phyloP scores from a whole-genome alignment of 2,888 invertebrate genomes.

The Leptogaster cylindrica region DNA sequence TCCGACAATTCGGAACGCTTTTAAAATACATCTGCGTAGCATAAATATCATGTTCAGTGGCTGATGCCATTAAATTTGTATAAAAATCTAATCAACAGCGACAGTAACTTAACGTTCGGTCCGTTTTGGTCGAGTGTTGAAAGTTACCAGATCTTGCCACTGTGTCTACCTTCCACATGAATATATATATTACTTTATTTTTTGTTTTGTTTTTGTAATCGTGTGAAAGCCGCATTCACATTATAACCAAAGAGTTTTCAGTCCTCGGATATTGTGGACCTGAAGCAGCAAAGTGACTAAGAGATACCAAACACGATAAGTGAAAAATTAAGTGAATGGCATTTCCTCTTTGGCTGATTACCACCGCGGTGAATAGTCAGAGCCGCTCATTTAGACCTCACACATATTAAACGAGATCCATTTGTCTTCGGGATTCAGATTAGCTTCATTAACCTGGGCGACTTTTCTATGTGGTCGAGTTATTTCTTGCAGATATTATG shows the following conservation, averaged over 20 bases:
- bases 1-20: slow-evolving; percentile 38
- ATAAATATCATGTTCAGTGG: slow-evolving; percentile 30
- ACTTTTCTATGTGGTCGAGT: background rate
- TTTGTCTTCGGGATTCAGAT: slow-evolving; percentile 36
- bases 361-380: slow-evolving; percentile 27
- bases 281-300: slow-evolving; percentile 35
- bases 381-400: slow-evolving; percentile 35
- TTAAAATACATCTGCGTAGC: slow-evolving; percentile 24
- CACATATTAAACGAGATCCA: slow-evolving; percentile 41
- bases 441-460: slow-evolving; percentile 35
- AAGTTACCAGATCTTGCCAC: slow-evolving; percentile 40
- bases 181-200: too few species aligned
- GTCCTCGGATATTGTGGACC: background rate
- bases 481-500: slow-evolving; percentile 11
- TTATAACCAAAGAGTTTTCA: background rate
- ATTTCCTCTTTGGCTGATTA: slow-evolving; percentile 37
- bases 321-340: slow-evolving; percentile 42
- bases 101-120: slow-evolving; percentile 20
- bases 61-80: slow-evolving; percentile 41
- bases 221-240: slow-evolving; percentile 15
- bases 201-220: slow-evolving; percentile 12
- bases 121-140: slow-evolving; percentile 18
- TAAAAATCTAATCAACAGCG: slow-evolving; percentile 40
- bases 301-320: slow-evolving; percentile 38
- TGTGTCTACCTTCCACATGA: too few species aligned